A percentile compares a stretch with the other conserved stretches of the same genome.
phyloP scores from a whole-genome alignment of 2,888 invertebrate genomes.

The Mythimna vitellina region DNA sequence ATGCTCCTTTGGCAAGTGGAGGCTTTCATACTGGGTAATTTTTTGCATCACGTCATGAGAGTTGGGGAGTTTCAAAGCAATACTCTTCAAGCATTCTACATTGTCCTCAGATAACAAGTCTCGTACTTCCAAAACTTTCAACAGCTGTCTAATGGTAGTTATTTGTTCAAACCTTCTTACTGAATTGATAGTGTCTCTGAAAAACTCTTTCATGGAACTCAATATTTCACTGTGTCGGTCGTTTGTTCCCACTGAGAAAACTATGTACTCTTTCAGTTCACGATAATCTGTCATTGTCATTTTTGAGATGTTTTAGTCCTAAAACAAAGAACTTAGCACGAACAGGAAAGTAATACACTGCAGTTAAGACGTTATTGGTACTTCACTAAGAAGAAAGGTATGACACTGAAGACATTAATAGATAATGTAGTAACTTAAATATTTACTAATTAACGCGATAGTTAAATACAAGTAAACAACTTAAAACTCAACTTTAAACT shows the following conservation, averaged over 20 bases:
- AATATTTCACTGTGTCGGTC: slow-evolving; percentile 76
- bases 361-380: not conserved
- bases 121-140: slow-evolving; percentile 81
- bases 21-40: slow-evolving; percentile 76
- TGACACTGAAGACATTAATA: not conserved
- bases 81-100: slow-evolving; percentile 77
- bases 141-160: slow-evolving; percentile 75
- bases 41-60: slow-evolving; percentile 69
- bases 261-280: slow-evolving; percentile 75
- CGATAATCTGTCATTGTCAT: slow-evolving; percentile 82
- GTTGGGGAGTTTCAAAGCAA: slow-evolving; percentile 74
- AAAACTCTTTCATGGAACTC: slow-evolving; percentile 78
- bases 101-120: slow-evolving; percentile 81
- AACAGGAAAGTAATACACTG: slow-evolving; percentile 5
- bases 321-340: not conserved
- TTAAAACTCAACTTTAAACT: too few relatives aligned
- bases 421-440: not conserved
- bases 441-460: not conserved
- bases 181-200: slow-evolving; percentile 82
- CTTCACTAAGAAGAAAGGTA: not conserved
- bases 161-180: slow-evolving; percentile 81
- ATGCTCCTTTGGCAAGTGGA: slow-evolving; percentile 67
- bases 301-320: slow-evolving; percentile 13
- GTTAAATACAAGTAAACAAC: not conserved
- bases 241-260: slow-evolving; percentile 71